Evolutionary conservation across 2,888 invertebrate species (phyloP).

Genomic region (Tipula confusa): DNA sequence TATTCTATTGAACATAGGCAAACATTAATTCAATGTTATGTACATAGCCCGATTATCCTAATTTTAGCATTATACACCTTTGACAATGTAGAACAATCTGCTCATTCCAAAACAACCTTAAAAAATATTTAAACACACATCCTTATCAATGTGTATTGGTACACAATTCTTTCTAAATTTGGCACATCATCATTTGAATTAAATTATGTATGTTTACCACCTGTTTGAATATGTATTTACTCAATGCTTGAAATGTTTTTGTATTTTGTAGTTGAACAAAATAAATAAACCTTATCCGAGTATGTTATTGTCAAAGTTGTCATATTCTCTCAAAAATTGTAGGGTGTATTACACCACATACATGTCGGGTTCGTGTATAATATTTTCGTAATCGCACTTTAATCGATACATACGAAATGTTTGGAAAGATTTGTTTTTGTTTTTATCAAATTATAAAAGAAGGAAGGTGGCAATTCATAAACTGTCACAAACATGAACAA

Average conservation of each 20-base stretch:
- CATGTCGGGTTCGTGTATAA: no score
- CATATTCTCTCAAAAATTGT: no score
- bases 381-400: no score
- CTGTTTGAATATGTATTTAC: neutral
- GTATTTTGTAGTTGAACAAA: neutral
- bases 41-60: neutral
- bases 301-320: no score
- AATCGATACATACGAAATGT: no score
- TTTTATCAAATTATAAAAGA: no score
- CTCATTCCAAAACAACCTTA: neutral
- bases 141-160: neutral
- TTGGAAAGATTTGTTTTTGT: no score
- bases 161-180: neutral
- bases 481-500: no score
- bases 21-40: neutral
- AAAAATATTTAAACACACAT: neutral
- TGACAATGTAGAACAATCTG: neutral
- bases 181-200: neutral
- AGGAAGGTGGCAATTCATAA: no score
- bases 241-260: neutral
- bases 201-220: neutral
- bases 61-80: neutral
- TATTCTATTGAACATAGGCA: neutral
- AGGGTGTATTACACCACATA: no score
- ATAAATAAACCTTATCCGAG: no score